phyloP scores from a whole-genome alignment of 2,888 invertebrate species.

The Ophion obscuratus region DNA sequence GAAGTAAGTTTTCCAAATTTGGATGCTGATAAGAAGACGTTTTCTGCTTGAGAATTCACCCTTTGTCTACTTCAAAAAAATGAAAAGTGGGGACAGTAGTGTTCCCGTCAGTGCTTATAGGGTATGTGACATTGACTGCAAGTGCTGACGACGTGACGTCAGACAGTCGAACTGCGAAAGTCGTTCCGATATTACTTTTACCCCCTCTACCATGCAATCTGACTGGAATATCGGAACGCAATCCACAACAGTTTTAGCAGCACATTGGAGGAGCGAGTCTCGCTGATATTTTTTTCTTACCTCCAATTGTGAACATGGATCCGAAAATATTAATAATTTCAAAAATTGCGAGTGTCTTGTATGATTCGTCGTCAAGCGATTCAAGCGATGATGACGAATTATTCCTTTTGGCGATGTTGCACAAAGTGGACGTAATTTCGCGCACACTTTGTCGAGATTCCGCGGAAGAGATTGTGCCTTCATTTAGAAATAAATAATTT shows the following conservation, averaged over 20 bases:
- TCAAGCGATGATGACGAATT: conserved; percentile 6
- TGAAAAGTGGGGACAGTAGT: too few species aligned
- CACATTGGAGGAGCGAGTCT: neutral
- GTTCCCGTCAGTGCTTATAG: too few species aligned
- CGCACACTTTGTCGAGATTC: neutral
- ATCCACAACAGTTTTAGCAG: conserved; percentile 8
- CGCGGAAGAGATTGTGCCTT: neutral
- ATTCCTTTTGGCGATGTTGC: neutral
- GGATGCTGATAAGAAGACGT: too few species aligned
- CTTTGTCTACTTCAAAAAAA: too few species aligned
- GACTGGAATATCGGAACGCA: neutral
- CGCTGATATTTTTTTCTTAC: neutral
- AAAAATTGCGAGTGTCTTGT: neutral
- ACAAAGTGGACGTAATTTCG: neutral
- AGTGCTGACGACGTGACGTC: neutral
- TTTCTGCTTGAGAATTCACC: too few species aligned
- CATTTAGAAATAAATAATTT: neutral
- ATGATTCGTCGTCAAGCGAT: conserved; percentile 1
- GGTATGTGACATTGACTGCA: conserved; percentile 4
- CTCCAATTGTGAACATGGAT: neutral
- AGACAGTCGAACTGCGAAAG: conserved; percentile 4
- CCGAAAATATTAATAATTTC: neutral
- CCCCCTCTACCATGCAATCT: neutral
- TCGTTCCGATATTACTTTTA: conserved; percentile 10
- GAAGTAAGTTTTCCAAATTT: too few species aligned